phyloP scores from a whole-genome alignment of 2,888 invertebrate genomes.

The Tipula helvola region DNA sequence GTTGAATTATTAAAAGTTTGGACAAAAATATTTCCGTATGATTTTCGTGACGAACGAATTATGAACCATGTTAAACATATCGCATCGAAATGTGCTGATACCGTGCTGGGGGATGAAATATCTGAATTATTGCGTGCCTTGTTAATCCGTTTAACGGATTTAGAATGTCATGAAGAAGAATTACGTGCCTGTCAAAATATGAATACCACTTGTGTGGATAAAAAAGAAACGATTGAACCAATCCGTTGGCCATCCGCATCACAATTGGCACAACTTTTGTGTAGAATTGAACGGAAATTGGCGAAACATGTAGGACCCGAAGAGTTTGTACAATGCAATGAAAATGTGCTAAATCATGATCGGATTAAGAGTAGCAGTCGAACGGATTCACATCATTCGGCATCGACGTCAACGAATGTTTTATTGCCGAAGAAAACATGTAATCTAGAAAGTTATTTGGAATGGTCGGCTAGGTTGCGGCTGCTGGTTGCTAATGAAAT shows the following conservation, averaged over 20 bases:
- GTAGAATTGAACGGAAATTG: conserved; percentile 33
- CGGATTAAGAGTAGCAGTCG: background rate
- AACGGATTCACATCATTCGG: conserved; percentile 24
- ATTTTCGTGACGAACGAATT: conserved; percentile 36
- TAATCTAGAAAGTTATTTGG: conserved; percentile 35
- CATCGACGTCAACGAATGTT: conserved; percentile 21
- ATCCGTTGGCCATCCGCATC: conserved; percentile 31
- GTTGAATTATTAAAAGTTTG: conserved; percentile 32
- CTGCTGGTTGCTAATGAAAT: conserved; percentile 36
- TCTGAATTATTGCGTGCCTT: conserved; percentile 38
- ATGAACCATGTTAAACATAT: conserved; percentile 38
- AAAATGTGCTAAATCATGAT: conserved; percentile 22
- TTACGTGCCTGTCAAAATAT: conserved; percentile 34
- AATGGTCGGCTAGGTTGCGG: conserved; percentile 34
- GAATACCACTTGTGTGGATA: background rate
- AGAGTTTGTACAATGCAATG: conserved; percentile 35
- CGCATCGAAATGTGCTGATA: conserved; percentile 36
- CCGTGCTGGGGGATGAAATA: conserved; percentile 33
- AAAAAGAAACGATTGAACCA: conserved; percentile 17
- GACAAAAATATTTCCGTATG: conserved; percentile 36
- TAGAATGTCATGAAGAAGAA: conserved; percentile 35
- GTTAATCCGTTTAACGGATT: conserved; percentile 37
- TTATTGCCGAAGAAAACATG: conserved; percentile 36
- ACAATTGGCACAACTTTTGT: conserved; percentile 34
- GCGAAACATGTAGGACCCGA: conserved; percentile 36